These are phyloP conservation scores for Steinernema hermaphroditum DNA, from an alignment of 2,888 invertebrate species.

Conservation along the genomic window DNA sequence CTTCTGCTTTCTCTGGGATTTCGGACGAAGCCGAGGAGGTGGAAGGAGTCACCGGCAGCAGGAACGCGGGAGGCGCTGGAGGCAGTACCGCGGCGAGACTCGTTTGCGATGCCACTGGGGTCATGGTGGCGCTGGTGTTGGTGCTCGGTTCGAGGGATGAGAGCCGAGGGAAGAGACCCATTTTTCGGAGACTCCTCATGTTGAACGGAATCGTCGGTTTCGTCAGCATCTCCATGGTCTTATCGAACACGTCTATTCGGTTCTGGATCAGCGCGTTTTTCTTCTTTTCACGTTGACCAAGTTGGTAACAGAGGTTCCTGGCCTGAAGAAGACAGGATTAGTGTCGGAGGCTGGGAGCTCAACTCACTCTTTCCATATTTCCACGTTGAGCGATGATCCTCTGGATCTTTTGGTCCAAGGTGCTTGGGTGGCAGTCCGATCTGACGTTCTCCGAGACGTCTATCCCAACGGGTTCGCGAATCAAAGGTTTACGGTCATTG, in stretches of 20 bases:
- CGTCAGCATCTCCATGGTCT: slow-evolving; percentile 5
- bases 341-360: neutral
- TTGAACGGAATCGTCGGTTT: neutral
- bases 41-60: no score
- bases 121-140: no score
- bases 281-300: slow-evolving; percentile 36
- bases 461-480: neutral
- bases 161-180: neutral
- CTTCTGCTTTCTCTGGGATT: no score
- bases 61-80: no score
- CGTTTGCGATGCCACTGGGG: no score
- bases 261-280: slow-evolving; percentile 24
- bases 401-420: slow-evolving; percentile 6
- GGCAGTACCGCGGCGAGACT: no score
- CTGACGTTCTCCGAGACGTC: neutral
- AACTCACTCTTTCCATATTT: slow-evolving; percentile 6
- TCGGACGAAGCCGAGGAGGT: no score
- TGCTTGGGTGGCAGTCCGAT: neutral
- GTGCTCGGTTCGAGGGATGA: no score
- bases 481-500: neutral
- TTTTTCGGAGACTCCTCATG: neutral
- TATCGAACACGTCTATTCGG: neutral
- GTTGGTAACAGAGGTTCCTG: slow-evolving; percentile 16
- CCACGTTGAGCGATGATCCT: neutral
- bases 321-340: neutral